Evolutionary conservation across 2,113 vertebrate genomes (phyloP), one percentile per base, ranked within the genome.

Genomic region (Erythrocebus patas): DNA sequence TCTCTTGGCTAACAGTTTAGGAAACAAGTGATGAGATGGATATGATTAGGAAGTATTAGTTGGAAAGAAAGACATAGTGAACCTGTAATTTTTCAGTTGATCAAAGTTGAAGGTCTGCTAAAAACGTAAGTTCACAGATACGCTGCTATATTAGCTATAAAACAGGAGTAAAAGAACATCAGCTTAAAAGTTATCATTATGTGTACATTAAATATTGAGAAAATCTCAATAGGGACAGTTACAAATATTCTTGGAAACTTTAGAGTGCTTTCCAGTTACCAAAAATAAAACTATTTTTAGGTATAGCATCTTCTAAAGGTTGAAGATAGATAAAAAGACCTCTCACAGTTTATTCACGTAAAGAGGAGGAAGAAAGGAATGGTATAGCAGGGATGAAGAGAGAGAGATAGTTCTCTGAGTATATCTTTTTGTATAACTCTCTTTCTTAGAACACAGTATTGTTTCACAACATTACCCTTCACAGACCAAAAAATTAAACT

Each of bases 261-360:
- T 48, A 73, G 23, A 78, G 40, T 40, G 20, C 52, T 85, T 80
- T 89, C 45, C 27, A 59, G 40, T 85, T 89, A 80, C 25, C 66
- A 93, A 85, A 89, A 96, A 57, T 18, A 55, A 81, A 94, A 81
- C 55, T 76, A 48, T 32, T 80, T 45, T 94, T 80, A 73, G 52
- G 2, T 2, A 72, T 72, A 76, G 30, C 20, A 66, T 96, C 91
- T 73, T 48, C 64, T 70, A 80, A 59, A 84, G 40, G 40, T 27
- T 59, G 4, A 92, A 78, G 76, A 70, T 27, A 20, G 43, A 85
- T 9, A 72, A 91, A 61, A 96, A 83, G 35, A 45, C 35, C 32
- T 78, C 20, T 84, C 61, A 68, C 81, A 25, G 25, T 86, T 85
- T 89, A 83, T 12, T 64, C 73, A 86, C 35, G 35, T 17, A 68